Percentiles rank a stretch among this genome's conserved stretches.
These are phyloP conservation scores for Anoura caudifer DNA, from an alignment of 2,113 vertebrate genomes.

Conservation along the genomic window DNA sequence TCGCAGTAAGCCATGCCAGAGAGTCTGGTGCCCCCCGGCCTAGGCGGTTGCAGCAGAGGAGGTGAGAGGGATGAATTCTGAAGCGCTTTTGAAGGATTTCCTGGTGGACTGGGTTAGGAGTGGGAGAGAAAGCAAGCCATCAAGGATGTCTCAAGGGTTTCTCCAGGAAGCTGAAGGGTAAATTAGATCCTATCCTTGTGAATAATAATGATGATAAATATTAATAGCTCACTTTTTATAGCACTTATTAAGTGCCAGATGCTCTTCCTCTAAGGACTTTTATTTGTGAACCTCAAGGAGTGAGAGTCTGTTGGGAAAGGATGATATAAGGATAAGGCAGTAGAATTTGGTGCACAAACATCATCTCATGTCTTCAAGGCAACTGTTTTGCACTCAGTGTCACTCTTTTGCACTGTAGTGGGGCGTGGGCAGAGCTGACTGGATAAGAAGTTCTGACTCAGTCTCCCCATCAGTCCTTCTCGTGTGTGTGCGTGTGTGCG, in stretches of 20 bases:
- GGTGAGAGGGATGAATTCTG: background rate
- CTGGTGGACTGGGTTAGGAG: background rate
- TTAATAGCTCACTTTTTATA: slow-evolving; percentile 31
- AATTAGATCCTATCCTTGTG: slow-evolving; percentile 1
- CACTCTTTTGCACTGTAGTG: background rate
- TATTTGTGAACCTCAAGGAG: background rate
- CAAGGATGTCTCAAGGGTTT: background rate
- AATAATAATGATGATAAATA: slow-evolving; percentile 45
- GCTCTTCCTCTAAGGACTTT: background rate
- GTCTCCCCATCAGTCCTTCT: background rate
- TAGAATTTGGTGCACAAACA: background rate
- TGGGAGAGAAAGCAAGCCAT: background rate
- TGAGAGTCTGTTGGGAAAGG: background rate
- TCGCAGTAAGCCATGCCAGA: background rate
- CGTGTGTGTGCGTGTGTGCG: rapidly evolving
- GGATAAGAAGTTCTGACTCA: background rate
- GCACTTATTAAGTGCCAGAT: background rate
- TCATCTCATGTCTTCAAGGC: background rate
- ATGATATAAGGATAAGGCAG: background rate
- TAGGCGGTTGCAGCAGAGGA: background rate
- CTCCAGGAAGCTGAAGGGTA: background rate
- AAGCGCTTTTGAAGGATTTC: background rate
- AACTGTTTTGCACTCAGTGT: background rate
- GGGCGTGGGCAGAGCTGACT: background rate
- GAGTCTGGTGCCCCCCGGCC: rapidly evolving